phyloP scores from a whole-genome alignment of 2,888 invertebrate genomes.

The Shargacucullia verbasci region DNA sequence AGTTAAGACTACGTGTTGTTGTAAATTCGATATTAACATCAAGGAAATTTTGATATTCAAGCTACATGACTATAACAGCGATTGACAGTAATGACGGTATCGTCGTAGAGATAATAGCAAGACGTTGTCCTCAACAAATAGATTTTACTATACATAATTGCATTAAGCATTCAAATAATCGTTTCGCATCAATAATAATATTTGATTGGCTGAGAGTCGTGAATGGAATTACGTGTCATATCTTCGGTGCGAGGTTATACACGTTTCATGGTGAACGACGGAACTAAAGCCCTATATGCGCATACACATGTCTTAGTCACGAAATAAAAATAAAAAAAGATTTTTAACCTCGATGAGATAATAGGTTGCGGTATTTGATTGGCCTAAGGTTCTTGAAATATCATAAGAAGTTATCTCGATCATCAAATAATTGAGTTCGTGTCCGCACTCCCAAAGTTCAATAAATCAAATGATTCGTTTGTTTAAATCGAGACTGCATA shows the following conservation, averaged over 20 bases:
- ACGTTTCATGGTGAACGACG: slow-evolving; percentile 61
- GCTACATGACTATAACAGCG: slow-evolving; percentile 23
- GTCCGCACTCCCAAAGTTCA: slow-evolving; percentile 24
- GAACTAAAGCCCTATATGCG: slow-evolving; percentile 55
- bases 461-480: slow-evolving; percentile 1
- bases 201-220: slow-evolving; percentile 62
- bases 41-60: slow-evolving; percentile 43
- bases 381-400: slow-evolving; percentile 26
- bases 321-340: slow-evolving; percentile 55
- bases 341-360: slow-evolving; percentile 58
- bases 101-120: slow-evolving; percentile 41
- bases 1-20: slow-evolving; percentile 30
- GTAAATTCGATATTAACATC: slow-evolving; percentile 13
- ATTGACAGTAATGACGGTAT: slow-evolving; percentile 47
- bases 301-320: slow-evolving; percentile 52
- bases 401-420: slow-evolving; percentile 38
- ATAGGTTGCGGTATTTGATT: slow-evolving; percentile 33
- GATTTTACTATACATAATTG: slow-evolving; percentile 61
- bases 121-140: slow-evolving; percentile 57
- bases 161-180: slow-evolving; percentile 59
- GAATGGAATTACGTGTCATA: slow-evolving; percentile 63
- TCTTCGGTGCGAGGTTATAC: slow-evolving; percentile 64
- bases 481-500: too few species aligned
- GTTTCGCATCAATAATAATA: slow-evolving; percentile 54
- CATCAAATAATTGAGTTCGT: slow-evolving; percentile 44